Evolutionary conservation across 2,113 vertebrate species (phyloP).

Genomic region (Myrmecophaga tridactyla): DNA sequence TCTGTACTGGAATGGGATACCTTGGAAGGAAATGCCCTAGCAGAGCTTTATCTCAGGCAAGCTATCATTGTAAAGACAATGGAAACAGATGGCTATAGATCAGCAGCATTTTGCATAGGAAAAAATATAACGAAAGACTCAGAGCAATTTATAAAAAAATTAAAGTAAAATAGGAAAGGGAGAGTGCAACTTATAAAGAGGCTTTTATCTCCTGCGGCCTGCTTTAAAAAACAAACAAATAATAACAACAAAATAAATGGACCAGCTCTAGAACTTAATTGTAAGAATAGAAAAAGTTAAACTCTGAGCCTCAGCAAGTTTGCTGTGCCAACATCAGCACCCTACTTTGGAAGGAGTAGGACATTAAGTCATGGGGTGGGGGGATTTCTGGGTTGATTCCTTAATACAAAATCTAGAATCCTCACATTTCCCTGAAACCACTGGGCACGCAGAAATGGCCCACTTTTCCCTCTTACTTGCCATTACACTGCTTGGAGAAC

Average conservation of each 20-base stretch:
- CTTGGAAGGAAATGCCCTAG: not conserved
- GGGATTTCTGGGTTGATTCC: not conserved
- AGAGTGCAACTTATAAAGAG: not conserved
- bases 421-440: not conserved
- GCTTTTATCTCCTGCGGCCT: not conserved
- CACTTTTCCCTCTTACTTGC: not conserved
- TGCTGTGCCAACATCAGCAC: not conserved
- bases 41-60: not conserved
- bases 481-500: not conserved
- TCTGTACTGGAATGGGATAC: not conserved
- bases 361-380: rapidly evolving
- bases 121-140: not conserved
- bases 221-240: not conserved
- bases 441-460: not conserved
- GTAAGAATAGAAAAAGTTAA: not conserved
- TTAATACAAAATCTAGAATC: not conserved
- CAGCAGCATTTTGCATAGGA: not conserved
- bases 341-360: not conserved
- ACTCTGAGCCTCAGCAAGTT: not conserved
- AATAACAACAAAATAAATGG: too few species aligned
- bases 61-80: not conserved
- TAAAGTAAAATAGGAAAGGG: not conserved
- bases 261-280: not conserved
- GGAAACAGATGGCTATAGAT: too few species aligned
- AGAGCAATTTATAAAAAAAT: not conserved